phyloP scores from a whole-genome alignment of 2,888 invertebrate genomes.

The Lepidonotus clava region DNA sequence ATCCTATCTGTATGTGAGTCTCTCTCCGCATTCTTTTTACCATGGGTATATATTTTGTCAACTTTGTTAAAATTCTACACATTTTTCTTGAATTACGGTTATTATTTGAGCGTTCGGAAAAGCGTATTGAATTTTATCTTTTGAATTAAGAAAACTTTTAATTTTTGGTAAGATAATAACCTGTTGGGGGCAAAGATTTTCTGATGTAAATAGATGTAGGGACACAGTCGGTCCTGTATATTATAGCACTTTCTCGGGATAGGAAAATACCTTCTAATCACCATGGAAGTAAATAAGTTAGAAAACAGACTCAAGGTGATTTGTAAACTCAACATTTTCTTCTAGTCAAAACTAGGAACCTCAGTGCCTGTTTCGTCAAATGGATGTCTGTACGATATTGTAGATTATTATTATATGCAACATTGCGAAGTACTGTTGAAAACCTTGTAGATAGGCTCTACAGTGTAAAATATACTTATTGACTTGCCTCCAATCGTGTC shows the following conservation, averaged over 20 bases:
- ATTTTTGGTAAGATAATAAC: too few species aligned
- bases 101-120: too few species aligned
- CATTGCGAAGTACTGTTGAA: conserved; percentile 31
- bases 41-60: too few species aligned
- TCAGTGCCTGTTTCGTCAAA: conserved; percentile 31
- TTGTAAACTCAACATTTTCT: background rate
- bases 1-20: too few species aligned
- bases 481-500: too few species aligned
- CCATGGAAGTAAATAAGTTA: background rate
- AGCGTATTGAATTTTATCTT: too few species aligned
- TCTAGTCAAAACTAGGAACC: conserved; percentile 31
- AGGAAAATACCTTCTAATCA: background rate
- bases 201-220: background rate
- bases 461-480: too few species aligned
- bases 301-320: background rate
- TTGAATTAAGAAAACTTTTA: too few species aligned
- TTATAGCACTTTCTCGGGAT: background rate
- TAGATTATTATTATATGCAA: conserved; percentile 19
- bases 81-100: too few species aligned
- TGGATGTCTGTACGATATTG: conserved; percentile 15
- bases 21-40: too few species aligned
- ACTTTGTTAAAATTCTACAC: too few species aligned
- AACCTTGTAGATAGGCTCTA: background rate
- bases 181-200: too few species aligned
- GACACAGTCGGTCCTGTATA: background rate